Base-by-base conservation (phyloP, 1,140 invertebrate genomes). In the Drosophila virilis region DNA sequence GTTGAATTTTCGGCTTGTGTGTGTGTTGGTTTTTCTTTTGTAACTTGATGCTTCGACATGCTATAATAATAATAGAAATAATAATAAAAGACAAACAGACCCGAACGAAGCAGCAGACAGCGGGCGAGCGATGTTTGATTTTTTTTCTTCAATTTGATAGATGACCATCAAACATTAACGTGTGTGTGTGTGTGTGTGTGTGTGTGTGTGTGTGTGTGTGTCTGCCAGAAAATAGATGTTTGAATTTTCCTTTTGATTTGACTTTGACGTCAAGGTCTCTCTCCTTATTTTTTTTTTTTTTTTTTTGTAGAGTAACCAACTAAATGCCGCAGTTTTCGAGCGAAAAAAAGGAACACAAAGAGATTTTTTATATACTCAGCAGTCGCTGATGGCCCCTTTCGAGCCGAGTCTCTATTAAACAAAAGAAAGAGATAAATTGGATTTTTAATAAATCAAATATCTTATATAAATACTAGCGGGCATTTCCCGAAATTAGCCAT, bases 151-250 rank as follows among this genome's bases (percentile, higher is more conserved):
- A 55, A 72, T 78, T 76, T 78, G 76, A 78, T 78, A 72, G 73
- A 78, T 78, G 67, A 76, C 62, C 76, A 58, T 75, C 65, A 75
- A 75, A 71, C 71, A 75, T 75, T 75, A 71, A 75, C 71, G 67
- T 65, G 59, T 28, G 35, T 32, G 12, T 40, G 38, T 51, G 58
- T 69, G 22, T 43, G 37, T 46, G 67, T 65, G 59, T 28, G 35
- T 32, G 12, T 40, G 38, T 75, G 67, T 65, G 59, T 28, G 35
- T 32, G 12, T 40, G 38, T 51, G 58, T 69, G 22, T 43, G 37
- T 46, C 33, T 51, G 38, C 62, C 33, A 43, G 37, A 42, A 10
- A 43, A 28, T 52, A 48, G 22, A 32, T 55, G 35, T 54, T 45
- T 45, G 68, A 35, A n/a, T 52, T 70, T 57, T 46, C 42, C 38